Percentiles rank a stretch among this genome's conserved stretches.
Evolutionary conservation across 2,113 vertebrate species (phyloP).

Genomic region (Tamias sibiricus): DNA sequence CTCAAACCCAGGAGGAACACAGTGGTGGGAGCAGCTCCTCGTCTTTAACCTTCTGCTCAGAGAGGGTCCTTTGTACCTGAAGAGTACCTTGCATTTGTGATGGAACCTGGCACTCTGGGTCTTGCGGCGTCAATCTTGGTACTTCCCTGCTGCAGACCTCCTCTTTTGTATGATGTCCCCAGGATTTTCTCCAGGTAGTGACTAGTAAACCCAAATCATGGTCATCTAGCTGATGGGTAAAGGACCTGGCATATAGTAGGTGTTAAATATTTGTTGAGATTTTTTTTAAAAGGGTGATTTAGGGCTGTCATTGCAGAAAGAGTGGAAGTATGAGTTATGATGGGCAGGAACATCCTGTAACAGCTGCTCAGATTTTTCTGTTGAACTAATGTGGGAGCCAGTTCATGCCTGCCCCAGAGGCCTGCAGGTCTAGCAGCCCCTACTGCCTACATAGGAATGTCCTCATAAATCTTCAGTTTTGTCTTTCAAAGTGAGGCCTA

Average conservation of each 20-base stretch:
- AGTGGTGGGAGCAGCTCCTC: not conserved
- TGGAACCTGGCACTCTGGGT: too few species aligned
- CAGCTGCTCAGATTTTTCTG: not conserved
- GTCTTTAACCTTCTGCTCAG: not conserved
- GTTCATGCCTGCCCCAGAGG: not conserved
- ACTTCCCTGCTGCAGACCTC: fast-evolving
- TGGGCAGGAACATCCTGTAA: not conserved
- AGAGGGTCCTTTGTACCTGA: not conserved
- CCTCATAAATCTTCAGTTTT: not conserved
- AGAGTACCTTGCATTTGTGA: not conserved
- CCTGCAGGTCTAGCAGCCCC: not conserved
- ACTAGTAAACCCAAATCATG: not conserved
- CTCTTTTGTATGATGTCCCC: not conserved
- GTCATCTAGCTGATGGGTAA: not conserved
- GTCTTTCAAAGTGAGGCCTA: not conserved
- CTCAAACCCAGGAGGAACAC: not conserved
- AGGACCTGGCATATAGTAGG: not conserved
- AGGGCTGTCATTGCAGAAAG: not conserved
- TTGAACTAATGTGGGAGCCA: not conserved
- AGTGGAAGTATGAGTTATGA: not conserved
- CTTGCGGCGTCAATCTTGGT: not conserved
- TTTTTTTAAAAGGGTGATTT: not conserved
- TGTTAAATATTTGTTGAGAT: not conserved
- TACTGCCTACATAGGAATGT: not conserved
- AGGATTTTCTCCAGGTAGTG: not conserved